Evolutionary conservation across 2,113 vertebrate species (phyloP), one percentile per base, ranked within the genome.

Genomic region (Rana temporaria): DNA sequence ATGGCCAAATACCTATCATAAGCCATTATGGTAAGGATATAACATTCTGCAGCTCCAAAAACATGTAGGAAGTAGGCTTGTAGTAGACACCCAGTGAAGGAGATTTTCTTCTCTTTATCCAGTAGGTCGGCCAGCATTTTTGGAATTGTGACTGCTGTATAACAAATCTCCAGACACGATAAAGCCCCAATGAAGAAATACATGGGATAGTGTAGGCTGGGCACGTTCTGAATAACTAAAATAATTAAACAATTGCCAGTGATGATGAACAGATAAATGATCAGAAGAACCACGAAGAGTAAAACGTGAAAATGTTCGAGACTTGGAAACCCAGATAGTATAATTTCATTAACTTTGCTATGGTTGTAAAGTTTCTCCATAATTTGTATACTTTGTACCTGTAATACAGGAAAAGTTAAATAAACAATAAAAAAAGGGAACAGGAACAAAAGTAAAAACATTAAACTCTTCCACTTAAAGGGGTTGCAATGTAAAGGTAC

Each of bases 291-390:
- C 48, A 82, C 14, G 3, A 89, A 89, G 11, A 90, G 76, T 0
- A 85, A 79, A 30, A 0, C 20, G n/a, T 88, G 85, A 4, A 84
- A 18, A 3, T 72, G 84, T 19, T 85, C 86, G 0, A 88, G 82
- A 3, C 69, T 69, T 19, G 88, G 89, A 17, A 89, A 90, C 17
- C 86, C 89, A 64, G 84, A 12, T n/a, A 90, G 83, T 14, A 88
- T 55, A 63, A 90, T 88, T 56, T 90, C 87, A 57, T 63, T 84
- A 15, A 90, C 84, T 22, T 60, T 60, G 73, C 86, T 89, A 81
- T 38, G 2, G 42, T 75, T 75, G 56, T n/a, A 38, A 8, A 22
- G 1, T 62, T 19, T 42, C 38, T 75, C 72, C 72, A 75, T 75
- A 2, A 22, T 4, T 38, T 30, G 26, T 30, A 30, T 30, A 30